Evolutionary conservation across 2,113 vertebrate genomes (phyloP), one percentile per base, ranked within the genome.

Genomic region (Upupa epops): DNA sequence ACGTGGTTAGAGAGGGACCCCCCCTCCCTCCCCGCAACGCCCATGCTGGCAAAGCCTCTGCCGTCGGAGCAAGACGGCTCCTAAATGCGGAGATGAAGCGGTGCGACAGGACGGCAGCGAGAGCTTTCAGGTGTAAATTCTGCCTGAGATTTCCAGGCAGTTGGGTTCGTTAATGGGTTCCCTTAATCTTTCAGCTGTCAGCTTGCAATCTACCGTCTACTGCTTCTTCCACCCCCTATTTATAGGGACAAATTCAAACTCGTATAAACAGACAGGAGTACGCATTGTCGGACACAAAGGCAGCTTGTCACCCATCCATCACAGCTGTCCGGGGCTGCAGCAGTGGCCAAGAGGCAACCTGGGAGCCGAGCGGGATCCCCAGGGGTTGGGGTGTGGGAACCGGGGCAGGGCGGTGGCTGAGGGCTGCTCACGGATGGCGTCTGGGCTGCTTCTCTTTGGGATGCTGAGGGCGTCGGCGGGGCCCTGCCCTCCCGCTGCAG

Each of bases 141-240:
- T 89, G 92, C 80, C 75, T 92, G 95, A 96, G 91, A 88, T 95
- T 97, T 96, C 96, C 94, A 95, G 93, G 94, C 96, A 95, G 93
- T 95, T 96, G 95, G 58, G 86, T 93, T 82, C 91, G 93, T 95
- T 96, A 95, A 96, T 95, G 93, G 93, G 78, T 95, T 94, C 96
- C 66, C 92, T 96, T 96, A 96, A 95, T 96, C 96, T 95, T 95
- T 95, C 95, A 97, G 96, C 96, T 96, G 96, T 97, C 96, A 94
- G 89, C 36, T 8, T 58, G 89, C 92, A 88, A 95, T 96, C 92
- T 92, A 94, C 92, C 68, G 93, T 92, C 95, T 93, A 93, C 91
- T 96, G 94, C 96, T 96, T 89, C 94, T 94, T 95, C 93, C 86
- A 69, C 91, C 83, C 81, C 34, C 58, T 92, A 95, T 97, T 95